Conservation (phyloP, 2,888 invertebrate species). For the Euclidia mi region DNA sequence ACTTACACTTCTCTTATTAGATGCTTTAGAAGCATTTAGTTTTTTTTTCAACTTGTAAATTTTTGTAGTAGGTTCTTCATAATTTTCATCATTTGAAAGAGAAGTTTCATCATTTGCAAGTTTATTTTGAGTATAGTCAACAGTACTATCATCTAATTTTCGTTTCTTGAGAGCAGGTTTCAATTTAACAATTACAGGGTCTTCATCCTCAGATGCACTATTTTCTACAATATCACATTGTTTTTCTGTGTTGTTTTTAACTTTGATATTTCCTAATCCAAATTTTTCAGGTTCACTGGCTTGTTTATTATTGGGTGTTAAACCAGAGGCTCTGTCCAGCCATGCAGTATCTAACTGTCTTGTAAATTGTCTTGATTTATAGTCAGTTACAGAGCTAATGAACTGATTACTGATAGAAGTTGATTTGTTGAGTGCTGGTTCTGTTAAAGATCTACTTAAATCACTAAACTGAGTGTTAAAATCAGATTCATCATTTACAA, state of each 20-base stretch:
- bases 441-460: conserved; percentile 19
- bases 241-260: conserved; percentile 66
- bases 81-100: conserved; percentile 29
- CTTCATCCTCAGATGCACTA: conserved; percentile 92
- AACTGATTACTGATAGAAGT: conserved; percentile 27
- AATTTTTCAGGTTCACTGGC: conserved; percentile 59
- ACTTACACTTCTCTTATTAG: conserved; percentile 14
- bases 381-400: conserved; percentile 23
- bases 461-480: background rate
- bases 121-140: conserved; percentile 19
- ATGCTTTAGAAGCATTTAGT: conserved; percentile 17
- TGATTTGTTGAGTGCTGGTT: conserved; percentile 21
- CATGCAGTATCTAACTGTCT: conserved; percentile 81
- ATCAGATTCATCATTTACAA: background rate
- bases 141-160: conserved; percentile 62
- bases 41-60: conserved; percentile 27
- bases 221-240: conserved; percentile 92
- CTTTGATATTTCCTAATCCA: conserved; percentile 78
- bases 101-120: conserved; percentile 28
- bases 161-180: conserved; percentile 90
- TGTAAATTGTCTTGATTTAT: conserved; percentile 45
- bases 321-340: conserved; percentile 84
- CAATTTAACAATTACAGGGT: conserved; percentile 75
- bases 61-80: conserved; percentile 37
- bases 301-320: conserved; percentile 6